Evolutionary conservation across 2,797 vertebrate genomes (phyloP).

Genomic region (Mormyrops boulengeri): DNA sequence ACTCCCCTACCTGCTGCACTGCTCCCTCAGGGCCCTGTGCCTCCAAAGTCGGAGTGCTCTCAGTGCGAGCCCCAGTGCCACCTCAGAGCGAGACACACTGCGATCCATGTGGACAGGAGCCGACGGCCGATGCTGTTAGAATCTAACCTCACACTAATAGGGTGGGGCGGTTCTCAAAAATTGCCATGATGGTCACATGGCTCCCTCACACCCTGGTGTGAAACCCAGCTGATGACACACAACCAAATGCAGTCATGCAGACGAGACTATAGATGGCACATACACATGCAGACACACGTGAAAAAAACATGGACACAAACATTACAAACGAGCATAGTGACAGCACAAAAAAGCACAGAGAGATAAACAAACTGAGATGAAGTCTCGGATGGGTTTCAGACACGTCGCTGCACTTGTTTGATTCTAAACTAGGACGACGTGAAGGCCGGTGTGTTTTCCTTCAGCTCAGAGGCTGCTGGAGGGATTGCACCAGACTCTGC

Average conservation of each 20-base stretch:
- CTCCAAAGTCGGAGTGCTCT: conserved; percentile 55
- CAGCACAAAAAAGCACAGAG: neutral
- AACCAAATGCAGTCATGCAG: conserved; percentile 1
- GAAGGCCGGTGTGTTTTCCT: neutral
- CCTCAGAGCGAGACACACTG: conserved; percentile 34
- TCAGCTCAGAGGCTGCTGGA: conserved; percentile 24
- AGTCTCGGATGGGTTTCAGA: neutral
- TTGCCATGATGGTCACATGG: conserved; percentile 52
- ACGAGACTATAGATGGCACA: neutral
- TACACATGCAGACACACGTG: neutral
- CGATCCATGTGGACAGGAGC: conserved; percentile 47
- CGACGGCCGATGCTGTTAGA: neutral
- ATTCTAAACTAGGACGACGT: neutral
- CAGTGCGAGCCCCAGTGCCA: conserved; percentile 56
- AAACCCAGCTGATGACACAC: conserved; percentile 33
- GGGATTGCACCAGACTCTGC: neutral
- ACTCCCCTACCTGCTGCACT: conserved; percentile 26
- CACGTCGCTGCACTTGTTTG: neutral
- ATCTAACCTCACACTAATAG: neutral
- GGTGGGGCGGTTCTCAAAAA: conserved; percentile 38
- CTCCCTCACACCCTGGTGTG: conserved; percentile 49
- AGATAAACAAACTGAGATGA: neutral
- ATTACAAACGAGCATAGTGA: neutral
- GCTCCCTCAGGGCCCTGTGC: conserved; percentile 51
- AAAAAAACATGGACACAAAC: neutral